Conservation (phyloP, 2,888 invertebrate species). For the Magallana nippona region DNA sequence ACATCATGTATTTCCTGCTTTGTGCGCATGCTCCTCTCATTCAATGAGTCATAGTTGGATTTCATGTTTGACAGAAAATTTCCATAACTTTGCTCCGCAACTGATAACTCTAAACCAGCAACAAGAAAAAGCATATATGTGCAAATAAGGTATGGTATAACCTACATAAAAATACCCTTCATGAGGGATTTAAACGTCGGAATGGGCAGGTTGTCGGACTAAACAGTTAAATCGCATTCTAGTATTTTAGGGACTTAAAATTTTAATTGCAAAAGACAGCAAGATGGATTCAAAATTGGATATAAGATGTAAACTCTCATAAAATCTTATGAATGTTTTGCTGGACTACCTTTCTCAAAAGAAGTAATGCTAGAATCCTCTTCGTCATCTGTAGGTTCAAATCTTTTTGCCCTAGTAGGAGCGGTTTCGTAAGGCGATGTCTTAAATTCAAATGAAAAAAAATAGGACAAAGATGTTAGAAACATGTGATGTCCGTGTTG, state of each 20-base stretch:
- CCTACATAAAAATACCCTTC: no score
- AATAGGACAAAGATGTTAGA: neutral
- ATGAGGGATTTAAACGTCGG: no score
- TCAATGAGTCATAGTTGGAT: slow-evolving; percentile 3
- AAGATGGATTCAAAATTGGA: no score
- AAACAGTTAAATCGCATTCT: no score
- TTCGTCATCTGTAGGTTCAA: neutral
- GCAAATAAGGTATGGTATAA: no score
- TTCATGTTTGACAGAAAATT: slow-evolving; percentile 13
- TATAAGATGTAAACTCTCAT: no score
- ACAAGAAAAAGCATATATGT: neutral
- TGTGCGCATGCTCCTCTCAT: slow-evolving; percentile 18
- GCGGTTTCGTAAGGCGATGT: neutral
- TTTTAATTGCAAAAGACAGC: no score
- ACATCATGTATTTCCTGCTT: neutral
- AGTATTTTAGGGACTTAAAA: no score
- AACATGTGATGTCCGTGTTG: neutral
- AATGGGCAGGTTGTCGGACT: no score
- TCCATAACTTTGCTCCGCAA: slow-evolving; percentile 18
- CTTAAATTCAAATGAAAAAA: neutral
- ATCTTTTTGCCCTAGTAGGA: neutral
- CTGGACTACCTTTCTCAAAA: slow-evolving; percentile 10
- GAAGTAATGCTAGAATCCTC: neutral
- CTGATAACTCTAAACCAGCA: neutral
- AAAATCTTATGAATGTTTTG: neutral